phyloP scores from a whole-genome alignment of 1,140 invertebrate genomes.

The Trichomalopsis sarcophagae region DNA sequence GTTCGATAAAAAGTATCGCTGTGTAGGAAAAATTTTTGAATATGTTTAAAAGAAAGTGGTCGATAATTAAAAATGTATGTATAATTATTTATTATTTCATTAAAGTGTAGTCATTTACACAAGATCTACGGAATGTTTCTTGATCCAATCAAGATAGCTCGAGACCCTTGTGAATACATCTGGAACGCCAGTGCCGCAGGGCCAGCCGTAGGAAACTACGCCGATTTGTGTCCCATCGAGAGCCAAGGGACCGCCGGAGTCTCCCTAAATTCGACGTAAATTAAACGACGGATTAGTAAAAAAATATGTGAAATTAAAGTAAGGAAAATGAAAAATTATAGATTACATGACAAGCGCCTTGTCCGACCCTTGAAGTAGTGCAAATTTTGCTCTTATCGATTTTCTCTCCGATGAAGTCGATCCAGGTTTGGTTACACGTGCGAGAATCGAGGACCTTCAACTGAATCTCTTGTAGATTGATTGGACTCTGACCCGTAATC shows the following conservation, averaged over 20 bases:
- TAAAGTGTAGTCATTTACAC: not conserved
- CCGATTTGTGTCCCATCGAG: not conserved
- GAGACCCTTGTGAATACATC: conserved; percentile 2
- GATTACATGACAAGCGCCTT: not conserved
- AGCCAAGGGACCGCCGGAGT: not conserved
- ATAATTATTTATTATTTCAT: too few species aligned
- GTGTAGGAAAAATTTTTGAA: too few species aligned
- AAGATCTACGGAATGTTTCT: conserved; percentile 35
- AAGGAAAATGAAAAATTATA: not conserved
- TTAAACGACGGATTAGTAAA: not conserved
- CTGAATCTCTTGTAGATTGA: not conserved
- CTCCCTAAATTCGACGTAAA: not conserved
- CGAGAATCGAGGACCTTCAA: not conserved
- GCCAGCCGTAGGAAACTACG: not conserved
- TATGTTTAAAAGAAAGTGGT: too few species aligned
- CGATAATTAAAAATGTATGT: too few species aligned
- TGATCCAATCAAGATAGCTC: conserved; percentile 12
- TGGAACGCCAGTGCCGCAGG: conserved; percentile 58
- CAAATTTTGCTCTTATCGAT: not conserved
- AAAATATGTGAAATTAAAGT: not conserved
- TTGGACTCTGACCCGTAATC: not conserved
- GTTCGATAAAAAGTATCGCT: too few species aligned
- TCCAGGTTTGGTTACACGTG: not conserved
- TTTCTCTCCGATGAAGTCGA: not conserved
- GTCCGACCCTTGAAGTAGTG: not conserved